These are phyloP conservation scores for Acleris cristana DNA, from an alignment of 2,888 invertebrate genomes.

Conservation along the genomic window DNA sequence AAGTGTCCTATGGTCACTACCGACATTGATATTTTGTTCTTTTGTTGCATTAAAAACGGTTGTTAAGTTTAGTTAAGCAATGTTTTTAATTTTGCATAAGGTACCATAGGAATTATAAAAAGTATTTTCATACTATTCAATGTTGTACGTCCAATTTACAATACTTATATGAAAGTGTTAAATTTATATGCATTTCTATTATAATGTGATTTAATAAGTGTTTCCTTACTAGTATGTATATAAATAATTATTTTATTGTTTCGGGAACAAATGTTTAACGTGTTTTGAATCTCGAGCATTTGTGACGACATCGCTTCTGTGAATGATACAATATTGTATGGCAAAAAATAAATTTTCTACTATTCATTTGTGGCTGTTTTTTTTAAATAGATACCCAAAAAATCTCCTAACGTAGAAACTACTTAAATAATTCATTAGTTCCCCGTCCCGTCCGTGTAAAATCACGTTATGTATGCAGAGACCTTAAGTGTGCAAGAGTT, in stretches of 20 bases:
- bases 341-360: constrained; percentile 76
- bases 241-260: constrained; percentile 61
- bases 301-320: constrained; percentile 74
- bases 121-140: constrained; percentile 70
- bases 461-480: no score
- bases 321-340: constrained; percentile 71
- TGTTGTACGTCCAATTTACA: constrained; percentile 78
- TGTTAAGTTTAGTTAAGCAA: constrained; percentile 75
- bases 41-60: constrained; percentile 30
- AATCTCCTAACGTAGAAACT: neutral
- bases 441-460: no score
- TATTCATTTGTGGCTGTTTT: constrained; percentile 40
- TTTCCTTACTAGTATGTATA: constrained; percentile 62
- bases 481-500: no score
- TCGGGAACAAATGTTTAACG: constrained; percentile 69
- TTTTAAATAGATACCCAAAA: neutral
- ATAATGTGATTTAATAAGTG: constrained; percentile 60
- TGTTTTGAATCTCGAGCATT: constrained; percentile 80
- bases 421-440: no score
- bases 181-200: constrained; percentile 70
- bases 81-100: constrained; percentile 65
- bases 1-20: neutral
- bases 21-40: constrained; percentile 18
- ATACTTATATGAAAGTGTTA: constrained; percentile 55
- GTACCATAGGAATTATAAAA: constrained; percentile 54